Evolutionary conservation across 2,888 invertebrate species (phyloP), one percentile per base, ranked within the genome.

Genomic region (Polymixis flavicincta): DNA sequence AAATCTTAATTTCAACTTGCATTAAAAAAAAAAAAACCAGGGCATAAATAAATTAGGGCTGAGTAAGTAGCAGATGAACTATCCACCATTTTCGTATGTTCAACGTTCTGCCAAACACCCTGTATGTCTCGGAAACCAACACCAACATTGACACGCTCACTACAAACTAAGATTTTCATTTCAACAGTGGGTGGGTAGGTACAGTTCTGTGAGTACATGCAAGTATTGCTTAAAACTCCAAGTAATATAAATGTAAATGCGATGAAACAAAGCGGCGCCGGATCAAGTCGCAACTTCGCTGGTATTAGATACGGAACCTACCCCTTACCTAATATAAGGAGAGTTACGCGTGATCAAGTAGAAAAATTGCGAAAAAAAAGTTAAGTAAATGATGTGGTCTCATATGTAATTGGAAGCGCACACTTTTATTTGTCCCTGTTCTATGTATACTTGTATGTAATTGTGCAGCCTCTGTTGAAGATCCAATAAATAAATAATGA

Each of bases 241-340:
- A 89, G 90, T 92, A 93, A 93, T 93, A 93, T 93, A 93, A 92
- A 93, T 93, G 93, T 92, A 92, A 93, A 93, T 93, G 89, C 83
- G 81, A 80, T 87, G 85, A 90, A 91, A 92, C 90, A 91, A 91
- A 91, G 86, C 86, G 85, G 80, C 80, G 87, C 70, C 68, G 86
- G 86, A 89, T 90, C 89, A 89, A 89, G 87, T 88, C 86, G 83
- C 87, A 87, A 88, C 89, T 90, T 89, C 75, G 76, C 71, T 87
- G 85, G 87, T 90, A 90, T 90, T 89, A 89, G 87, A 83, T 70
- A 71, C 77, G 70, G 70, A 48, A 57, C 67, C 50, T 78, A 72
- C 70, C 71, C 48, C 72, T 61, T 78, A 55, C n/a, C 64, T 52
- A 75, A 66, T 80, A 76, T 63, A 80, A 70, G 19, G n/a, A 72